Percentiles rank a stretch among this genome's conserved stretches.
Evolutionary conservation across 2,113 vertebrate genomes (phyloP).

Genomic region (Scatophagus argus): DNA sequence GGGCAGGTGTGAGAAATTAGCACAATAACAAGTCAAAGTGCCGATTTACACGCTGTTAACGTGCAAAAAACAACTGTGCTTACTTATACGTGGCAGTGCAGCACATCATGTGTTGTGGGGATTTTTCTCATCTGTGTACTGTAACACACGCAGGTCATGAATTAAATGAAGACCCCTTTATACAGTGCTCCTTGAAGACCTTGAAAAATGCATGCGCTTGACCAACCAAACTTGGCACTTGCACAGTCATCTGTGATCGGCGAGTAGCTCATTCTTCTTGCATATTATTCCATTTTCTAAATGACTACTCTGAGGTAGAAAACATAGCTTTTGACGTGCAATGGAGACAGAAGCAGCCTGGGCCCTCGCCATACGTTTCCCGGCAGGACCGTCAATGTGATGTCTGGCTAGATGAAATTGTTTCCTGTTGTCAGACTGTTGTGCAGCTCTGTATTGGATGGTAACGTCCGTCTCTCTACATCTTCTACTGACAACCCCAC

Average conservation of each 20-base stretch:
- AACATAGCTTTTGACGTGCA: constrained; percentile 41
- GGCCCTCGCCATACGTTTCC: constrained; percentile 41
- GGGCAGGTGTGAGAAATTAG: constrained; percentile 79
- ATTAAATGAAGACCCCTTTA: constrained; percentile 30
- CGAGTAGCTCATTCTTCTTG: constrained; percentile 19
- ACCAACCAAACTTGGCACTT: neutral
- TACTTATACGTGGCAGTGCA: constrained; percentile 14
- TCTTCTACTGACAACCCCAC: constrained; percentile 69
- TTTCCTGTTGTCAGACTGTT: constrained; percentile 77
- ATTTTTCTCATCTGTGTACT: constrained; percentile 53
- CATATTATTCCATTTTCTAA: constrained; percentile 58
- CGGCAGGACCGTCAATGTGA: constrained; percentile 45
- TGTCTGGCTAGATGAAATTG: constrained; percentile 76
- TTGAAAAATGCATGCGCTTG: neutral
- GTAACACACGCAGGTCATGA: constrained; percentile 30
- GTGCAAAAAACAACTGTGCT: constrained; percentile 36
- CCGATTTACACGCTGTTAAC: constrained; percentile 57
- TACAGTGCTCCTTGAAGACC: constrained; percentile 1
- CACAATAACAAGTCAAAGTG: constrained; percentile 71
- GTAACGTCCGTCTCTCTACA: constrained; percentile 63
- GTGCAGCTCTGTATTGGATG: constrained; percentile 60
- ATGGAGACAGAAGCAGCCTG: constrained; percentile 25
- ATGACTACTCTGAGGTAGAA: constrained; percentile 51
- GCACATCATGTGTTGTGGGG: constrained; percentile 39
- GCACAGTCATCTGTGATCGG: constrained; percentile 29